Conservation (phyloP, 2,888 invertebrate species). For the Sepiola atlantica region DNA sequence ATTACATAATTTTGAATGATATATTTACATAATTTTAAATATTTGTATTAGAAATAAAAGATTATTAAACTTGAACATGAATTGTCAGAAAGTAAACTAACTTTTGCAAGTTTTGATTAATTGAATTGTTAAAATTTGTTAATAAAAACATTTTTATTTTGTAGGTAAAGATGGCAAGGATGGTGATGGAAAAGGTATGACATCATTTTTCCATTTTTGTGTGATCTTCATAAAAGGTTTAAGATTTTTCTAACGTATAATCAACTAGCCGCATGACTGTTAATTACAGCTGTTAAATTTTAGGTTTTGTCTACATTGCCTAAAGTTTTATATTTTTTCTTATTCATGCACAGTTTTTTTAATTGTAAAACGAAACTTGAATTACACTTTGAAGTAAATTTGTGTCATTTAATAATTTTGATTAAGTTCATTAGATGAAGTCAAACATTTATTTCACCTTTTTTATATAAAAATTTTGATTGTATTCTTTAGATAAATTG, state of each 20-base stretch:
- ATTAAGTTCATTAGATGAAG: too few species aligned
- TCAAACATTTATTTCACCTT: too few species aligned
- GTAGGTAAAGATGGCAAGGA: conserved; percentile 37
- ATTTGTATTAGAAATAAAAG: not conserved
- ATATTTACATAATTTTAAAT: too few species aligned
- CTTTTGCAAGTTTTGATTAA: not conserved
- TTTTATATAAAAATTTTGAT: too few species aligned
- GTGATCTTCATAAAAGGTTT: not conserved
- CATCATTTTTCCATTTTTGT: not conserved
- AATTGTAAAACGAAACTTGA: too few species aligned
- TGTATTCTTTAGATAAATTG: too few species aligned
- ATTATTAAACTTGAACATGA: not conserved
- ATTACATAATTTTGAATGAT: too few species aligned
- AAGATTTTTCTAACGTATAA: not conserved
- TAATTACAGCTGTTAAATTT: not conserved
- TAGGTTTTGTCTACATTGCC: not conserved
- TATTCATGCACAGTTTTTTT: not conserved
- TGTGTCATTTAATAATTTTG: not conserved
- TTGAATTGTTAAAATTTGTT: not conserved
- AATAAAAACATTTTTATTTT: not conserved
- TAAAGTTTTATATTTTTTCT: not conserved
- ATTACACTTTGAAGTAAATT: not conserved
- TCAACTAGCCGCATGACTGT: not conserved
- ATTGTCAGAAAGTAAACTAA: not conserved
- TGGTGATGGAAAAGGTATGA: conserved; percentile 33